Percentiles rank a stretch among this genome's conserved stretches.
Conservation (phyloP, 2,797 vertebrate species). For the Malacoctenus gilli region DNA sequence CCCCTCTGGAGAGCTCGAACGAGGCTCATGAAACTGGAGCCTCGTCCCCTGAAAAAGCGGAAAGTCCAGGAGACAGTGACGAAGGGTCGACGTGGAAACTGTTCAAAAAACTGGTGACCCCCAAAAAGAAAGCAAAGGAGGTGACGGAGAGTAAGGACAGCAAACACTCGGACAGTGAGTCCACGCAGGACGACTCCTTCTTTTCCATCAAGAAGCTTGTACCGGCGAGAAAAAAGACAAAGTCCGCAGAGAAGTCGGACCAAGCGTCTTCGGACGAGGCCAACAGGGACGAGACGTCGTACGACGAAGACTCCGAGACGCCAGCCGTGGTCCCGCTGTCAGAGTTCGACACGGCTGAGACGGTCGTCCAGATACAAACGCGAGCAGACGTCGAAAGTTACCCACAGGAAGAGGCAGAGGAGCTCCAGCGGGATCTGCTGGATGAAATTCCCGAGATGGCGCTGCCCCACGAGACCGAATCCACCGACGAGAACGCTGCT, state of each 20-base stretch:
- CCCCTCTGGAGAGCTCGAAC: constrained; percentile 69
- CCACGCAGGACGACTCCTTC: constrained; percentile 85
- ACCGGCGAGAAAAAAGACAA: constrained; percentile 87
- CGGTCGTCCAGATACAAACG: constrained; percentile 69
- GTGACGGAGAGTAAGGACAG: constrained; percentile 83
- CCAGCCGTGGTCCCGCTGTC: constrained; percentile 92
- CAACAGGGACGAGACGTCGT: constrained; percentile 71
- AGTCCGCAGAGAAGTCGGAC: constrained; percentile 82
- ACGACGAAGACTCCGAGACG: constrained; percentile 89
- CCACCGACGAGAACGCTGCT: neutral
- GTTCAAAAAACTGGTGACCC: constrained; percentile 91
- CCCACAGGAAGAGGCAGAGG: constrained; percentile 37
- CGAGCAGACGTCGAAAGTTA: constrained; percentile 47
- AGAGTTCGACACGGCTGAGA: constrained; percentile 87
- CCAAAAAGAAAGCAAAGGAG: constrained; percentile 86
- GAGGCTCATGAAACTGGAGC: constrained; percentile 80
- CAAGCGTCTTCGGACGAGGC: constrained; percentile 77
- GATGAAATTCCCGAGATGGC: constrained; percentile 31
- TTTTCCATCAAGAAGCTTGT: constrained; percentile 91
- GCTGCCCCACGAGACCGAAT: constrained; percentile 34
- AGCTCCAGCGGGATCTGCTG: constrained; percentile 30
- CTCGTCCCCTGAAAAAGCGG: constrained; percentile 82
- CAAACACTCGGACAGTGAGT: constrained; percentile 82
- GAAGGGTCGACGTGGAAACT: constrained; percentile 92
- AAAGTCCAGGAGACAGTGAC: constrained; percentile 85